Percentiles rank a stretch among this genome's conserved stretches.
These are phyloP conservation scores for human DNA, from an alignment of 2,113 vertebrate species.

Conservation along the genomic window DNA sequence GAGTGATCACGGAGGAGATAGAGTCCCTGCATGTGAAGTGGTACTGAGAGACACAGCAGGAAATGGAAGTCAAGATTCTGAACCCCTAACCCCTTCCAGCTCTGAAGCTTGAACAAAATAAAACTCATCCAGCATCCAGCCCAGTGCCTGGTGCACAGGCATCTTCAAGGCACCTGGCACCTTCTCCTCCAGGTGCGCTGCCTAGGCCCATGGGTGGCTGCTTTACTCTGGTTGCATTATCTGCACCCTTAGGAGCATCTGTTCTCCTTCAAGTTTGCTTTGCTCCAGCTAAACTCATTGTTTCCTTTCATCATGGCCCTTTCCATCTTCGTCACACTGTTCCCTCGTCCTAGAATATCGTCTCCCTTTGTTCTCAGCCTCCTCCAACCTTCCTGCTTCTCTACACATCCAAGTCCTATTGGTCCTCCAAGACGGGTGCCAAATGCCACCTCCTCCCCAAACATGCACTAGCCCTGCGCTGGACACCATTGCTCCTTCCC, in stretches of 20 bases:
- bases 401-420: not conserved
- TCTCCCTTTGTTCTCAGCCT: not conserved
- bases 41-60: not conserved
- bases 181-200: not conserved
- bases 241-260: not conserved
- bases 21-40: not conserved
- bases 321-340: not conserved
- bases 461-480: not conserved
- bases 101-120: not conserved
- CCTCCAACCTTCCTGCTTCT: not conserved
- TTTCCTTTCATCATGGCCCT: not conserved
- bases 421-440: not conserved
- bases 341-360: not conserved
- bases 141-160: accelerated
- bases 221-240: not conserved
- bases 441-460: not conserved
- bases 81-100: not conserved
- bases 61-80: not conserved
- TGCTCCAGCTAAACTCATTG: not conserved
- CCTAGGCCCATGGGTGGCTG: not conserved
- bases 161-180: not conserved
- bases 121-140: not conserved
- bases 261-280: not conserved
- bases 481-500: not conserved
- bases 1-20: not conserved